These are phyloP conservation scores for Tympanoctomys barrerae DNA, from an alignment of 2,797 vertebrate genomes.

Conservation along the genomic window DNA sequence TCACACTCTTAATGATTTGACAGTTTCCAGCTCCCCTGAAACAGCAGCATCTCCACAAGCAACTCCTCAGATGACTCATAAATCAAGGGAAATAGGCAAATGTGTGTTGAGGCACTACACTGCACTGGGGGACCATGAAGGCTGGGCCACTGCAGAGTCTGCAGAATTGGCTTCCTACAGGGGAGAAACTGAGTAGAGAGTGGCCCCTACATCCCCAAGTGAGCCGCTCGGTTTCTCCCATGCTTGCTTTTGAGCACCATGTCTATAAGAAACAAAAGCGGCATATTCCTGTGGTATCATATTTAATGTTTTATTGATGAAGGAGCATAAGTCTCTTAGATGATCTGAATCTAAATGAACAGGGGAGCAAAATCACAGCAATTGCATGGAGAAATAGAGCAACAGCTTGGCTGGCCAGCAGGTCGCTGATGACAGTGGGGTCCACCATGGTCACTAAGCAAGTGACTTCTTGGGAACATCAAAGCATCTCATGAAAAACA, in stretches of 20 bases:
- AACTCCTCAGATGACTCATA: conserved; percentile 34
- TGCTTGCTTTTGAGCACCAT: background rate
- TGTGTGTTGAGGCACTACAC: rapidly evolving
- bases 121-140: rapidly evolving
- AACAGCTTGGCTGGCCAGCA: conserved; percentile 69
- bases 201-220: background rate
- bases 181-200: background rate
- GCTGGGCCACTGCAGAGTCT: rapidly evolving
- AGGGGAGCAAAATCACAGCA: background rate
- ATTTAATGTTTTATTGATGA: conserved; percentile 28
- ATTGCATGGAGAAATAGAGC: conserved; percentile 62
- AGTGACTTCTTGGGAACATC: conserved; percentile 74
- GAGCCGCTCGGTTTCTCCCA: background rate
- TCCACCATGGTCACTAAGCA: conserved; percentile 78
- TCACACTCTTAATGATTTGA: conserved; percentile 29
- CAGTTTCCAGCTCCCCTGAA: conserved; percentile 42
- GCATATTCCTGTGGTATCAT: conserved; percentile 15
- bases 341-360: conserved; percentile 71
- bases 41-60: background rate
- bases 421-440: conserved; percentile 67
- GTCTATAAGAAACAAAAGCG: conserved; percentile 27
- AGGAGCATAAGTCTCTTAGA: conserved; percentile 48
- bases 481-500: conserved; percentile 77
- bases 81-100: conserved; percentile 1
- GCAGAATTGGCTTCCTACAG: background rate